Conservation (phyloP, 92 coral and sea anemone genomes). For the Phenganax stokvisi region DNA sequence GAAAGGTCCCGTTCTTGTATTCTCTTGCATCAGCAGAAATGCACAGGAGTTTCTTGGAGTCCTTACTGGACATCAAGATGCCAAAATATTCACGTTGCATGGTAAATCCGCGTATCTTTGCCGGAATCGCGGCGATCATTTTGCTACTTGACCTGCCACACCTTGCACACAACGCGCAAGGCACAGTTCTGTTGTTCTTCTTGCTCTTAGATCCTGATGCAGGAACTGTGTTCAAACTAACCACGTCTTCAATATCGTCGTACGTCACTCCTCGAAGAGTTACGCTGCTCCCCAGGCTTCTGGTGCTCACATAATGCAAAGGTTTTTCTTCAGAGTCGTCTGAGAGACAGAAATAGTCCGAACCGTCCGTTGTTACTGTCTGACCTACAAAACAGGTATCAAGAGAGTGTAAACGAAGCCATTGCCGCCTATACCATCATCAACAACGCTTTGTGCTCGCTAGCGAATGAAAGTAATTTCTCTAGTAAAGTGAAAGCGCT, state of each 20-base stretch:
- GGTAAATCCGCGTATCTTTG: background rate
- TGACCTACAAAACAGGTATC: slow-evolving; percentile 14
- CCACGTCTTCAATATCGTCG: slow-evolving; percentile 28
- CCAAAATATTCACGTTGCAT: slow-evolving; percentile 19
- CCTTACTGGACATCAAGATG: slow-evolving; percentile 15
- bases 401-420: no score
- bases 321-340: background rate
- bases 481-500: background rate
- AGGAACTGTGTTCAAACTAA: background rate
- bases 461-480: background rate
- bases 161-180: slow-evolving; percentile 18
- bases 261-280: slow-evolving; percentile 20
- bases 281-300: slow-evolving; percentile 10
- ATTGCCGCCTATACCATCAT: background rate
- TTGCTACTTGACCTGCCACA: background rate
- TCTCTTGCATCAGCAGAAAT: background rate
- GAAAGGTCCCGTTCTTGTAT: background rate
- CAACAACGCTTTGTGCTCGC: background rate
- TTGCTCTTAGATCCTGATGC: background rate
- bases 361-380: slow-evolving; percentile 19
- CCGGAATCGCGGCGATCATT: background rate
- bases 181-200: slow-evolving; percentile 22
- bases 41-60: slow-evolving; percentile 15
- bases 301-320: background rate
- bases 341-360: slow-evolving; percentile 8